Base-by-base conservation (phyloP, 2,797 vertebrate genomes). In the Pseudochirops cupreus region DNA sequence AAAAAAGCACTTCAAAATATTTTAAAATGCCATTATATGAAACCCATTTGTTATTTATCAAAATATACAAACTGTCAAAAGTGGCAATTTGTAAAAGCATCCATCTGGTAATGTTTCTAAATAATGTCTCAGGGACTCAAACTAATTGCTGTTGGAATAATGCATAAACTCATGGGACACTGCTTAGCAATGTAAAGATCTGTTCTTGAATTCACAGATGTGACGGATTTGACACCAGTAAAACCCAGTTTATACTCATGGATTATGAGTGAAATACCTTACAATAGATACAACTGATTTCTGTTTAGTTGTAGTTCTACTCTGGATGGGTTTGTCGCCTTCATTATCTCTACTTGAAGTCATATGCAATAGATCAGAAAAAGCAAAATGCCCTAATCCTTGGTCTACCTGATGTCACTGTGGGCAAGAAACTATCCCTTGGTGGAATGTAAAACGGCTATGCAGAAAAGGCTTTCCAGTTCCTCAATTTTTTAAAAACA, bases 51-150 rank as follows among this genome's bases (percentile, higher is more conserved):
- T 39, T 26, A 26, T 87, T 87, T 87, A 26, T 87, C 39, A 87
- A 50, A 87, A 87, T 50, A 87, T 87, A 26, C 10, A 87, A 87
- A 87, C 39, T 87, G 39, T 87, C 21, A 26, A 82, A 82, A 50
- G 39, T 26, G 3, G 46, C 18, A 28, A 87, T 87, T 26, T 46
- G 21, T 87, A 87, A 87, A 87, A 87, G 39, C 39, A 87, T 50
- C 10, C 39, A 46, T 50, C 67, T 91, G 50, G 91, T 24, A 90
- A 96, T 94, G 82, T 52, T 96, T 97, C 46, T 54, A 96, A 93
- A 58, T 92, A 87, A 92, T 91, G 91, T 59, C 33, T 62, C 54
- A 96, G 95, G 31, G 54, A 96, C 94, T 95, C 96, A 97, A 97
- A 97, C 39, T 87, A 87, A 94, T 55, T 53, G 52, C 56, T 46